phyloP scores from a whole-genome alignment of 2,113 vertebrate species.

The Nettapus auritus region DNA sequence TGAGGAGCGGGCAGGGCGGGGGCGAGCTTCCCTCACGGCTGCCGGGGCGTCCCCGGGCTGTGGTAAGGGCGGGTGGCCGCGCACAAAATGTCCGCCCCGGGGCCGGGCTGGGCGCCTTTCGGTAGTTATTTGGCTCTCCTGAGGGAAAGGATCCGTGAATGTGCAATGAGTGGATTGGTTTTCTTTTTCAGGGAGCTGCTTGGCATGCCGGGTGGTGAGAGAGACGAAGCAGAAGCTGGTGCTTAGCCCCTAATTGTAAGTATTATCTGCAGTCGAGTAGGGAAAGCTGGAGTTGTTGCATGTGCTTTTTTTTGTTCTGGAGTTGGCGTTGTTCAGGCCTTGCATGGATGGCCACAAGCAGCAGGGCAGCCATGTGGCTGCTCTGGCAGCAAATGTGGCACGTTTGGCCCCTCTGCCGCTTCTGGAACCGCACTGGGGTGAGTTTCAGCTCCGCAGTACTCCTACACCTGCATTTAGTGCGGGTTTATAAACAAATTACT shows the following conservation, averaged over 20 bases:
- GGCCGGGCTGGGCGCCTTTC: neutral
- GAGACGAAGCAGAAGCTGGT: neutral
- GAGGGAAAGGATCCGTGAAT: accelerated
- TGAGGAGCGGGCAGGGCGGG: neutral
- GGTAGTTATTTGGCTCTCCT: neutral
- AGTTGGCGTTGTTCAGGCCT: too few relatives aligned
- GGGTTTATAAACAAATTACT: too few relatives aligned
- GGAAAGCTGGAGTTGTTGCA: accelerated
- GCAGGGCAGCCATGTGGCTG: too few relatives aligned
- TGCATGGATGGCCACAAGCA: accelerated
- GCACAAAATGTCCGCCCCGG: neutral
- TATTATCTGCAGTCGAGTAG: accelerated
- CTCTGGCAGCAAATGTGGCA: too few relatives aligned
- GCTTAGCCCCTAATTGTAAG: neutral
- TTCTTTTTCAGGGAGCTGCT: accelerated
- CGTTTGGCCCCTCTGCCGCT: too few relatives aligned
- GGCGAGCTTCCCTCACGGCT: accelerated
- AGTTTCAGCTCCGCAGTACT: too few relatives aligned
- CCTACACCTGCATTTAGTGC: too few relatives aligned
- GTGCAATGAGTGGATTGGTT: too few relatives aligned
- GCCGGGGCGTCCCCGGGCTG: accelerated
- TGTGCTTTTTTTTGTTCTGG: accelerated
- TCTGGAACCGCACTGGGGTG: too few relatives aligned
- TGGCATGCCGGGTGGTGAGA: accelerated
- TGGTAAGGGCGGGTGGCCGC: accelerated